Evolutionary conservation across 2,113 vertebrate genomes (phyloP), one percentile per base, ranked within the genome.

Genomic region (Tyto alba): DNA sequence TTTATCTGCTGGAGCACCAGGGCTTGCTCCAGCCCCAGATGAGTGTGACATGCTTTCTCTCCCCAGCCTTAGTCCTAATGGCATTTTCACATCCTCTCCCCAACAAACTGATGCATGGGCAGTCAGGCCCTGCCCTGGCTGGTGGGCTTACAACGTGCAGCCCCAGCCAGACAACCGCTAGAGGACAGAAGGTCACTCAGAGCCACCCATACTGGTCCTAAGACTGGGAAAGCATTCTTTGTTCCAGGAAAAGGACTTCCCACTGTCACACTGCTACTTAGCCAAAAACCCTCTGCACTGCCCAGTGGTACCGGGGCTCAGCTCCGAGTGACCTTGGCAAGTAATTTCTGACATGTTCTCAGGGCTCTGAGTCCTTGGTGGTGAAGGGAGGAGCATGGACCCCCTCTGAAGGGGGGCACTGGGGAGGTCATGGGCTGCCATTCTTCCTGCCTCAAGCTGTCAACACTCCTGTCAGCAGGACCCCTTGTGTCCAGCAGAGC

Each of bases 291-390:
- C 3, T 11, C 52, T 13, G 26, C 59, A 14, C 10, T 48, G 50
- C 20, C 62, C n/a, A 40, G 56, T 3, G 2, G n/a, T 43, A 25
- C 30, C n/a, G 36, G 34, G 43, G 26, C 48, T 47, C 38, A 69
- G 60, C 43, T 64, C 20, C 2, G 4, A 23, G 40, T 9, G 16
- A n/a, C 22, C 41, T 68, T 0, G 0, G 43, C 43, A 68, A 45
- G 29, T 45, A 11, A 43, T 34, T 41, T 20, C 34, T 40, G 16
- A 47, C 0, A 0, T 14, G 34, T 2, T 55, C 11, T 14, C n/a
- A 57, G 43, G 43, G 12, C n/a, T 69, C 30, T 9, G 36, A 40
- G 43, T 29, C 32, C 3, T 41, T 1, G 6, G 16, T 45, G 32
- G n/a, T 0, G 3, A 53, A 41, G 50, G 62, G 43, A 62, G 30